Conservation (phyloP, 2,888 invertebrate genomes). For the Anaspis maculata region DNA sequence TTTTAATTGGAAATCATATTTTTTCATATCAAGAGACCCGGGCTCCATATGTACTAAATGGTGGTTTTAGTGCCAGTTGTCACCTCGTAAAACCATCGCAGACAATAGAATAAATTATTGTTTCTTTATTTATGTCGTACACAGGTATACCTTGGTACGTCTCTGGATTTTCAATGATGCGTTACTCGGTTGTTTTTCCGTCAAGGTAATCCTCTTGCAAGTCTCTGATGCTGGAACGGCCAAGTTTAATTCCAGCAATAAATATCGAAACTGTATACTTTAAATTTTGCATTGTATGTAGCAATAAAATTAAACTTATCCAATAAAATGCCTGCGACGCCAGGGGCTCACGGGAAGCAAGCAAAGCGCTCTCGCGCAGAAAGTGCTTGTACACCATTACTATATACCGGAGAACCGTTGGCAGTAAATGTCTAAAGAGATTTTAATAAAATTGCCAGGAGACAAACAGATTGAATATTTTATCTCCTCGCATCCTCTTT, state of each 20-base stretch:
- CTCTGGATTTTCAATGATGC: background rate
- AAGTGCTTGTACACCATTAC: too few relatives aligned
- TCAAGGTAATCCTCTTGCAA: too few relatives aligned
- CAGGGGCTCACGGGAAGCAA: slow-evolving; percentile 15
- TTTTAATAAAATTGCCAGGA: slow-evolving; percentile 18
- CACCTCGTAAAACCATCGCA: too few relatives aligned
- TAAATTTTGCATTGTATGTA: slow-evolving; percentile 16
- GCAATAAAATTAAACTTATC: slow-evolving; percentile 21
- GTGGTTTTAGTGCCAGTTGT: too few relatives aligned
- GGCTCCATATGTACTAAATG: too few relatives aligned
- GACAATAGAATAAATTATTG: background rate
- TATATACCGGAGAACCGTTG: slow-evolving; percentile 10
- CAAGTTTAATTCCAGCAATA: too few relatives aligned
- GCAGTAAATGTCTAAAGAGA: slow-evolving; percentile 18
- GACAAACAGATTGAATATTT: slow-evolving; percentile 12
- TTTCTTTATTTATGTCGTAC: too few relatives aligned
- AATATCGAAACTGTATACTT: slow-evolving; percentile 12
- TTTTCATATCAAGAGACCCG: too few relatives aligned
- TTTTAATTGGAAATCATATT: too few relatives aligned
- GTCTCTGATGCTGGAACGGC: too few relatives aligned
- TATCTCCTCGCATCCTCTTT: slow-evolving; percentile 6
- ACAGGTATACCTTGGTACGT: too few relatives aligned
- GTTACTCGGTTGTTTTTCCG: background rate
- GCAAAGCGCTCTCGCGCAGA: slow-evolving; percentile 12
- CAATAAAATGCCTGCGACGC: slow-evolving; percentile 19